Conservation (phyloP, 2,797 vertebrate genomes). For the Xenops minutus region DNA sequence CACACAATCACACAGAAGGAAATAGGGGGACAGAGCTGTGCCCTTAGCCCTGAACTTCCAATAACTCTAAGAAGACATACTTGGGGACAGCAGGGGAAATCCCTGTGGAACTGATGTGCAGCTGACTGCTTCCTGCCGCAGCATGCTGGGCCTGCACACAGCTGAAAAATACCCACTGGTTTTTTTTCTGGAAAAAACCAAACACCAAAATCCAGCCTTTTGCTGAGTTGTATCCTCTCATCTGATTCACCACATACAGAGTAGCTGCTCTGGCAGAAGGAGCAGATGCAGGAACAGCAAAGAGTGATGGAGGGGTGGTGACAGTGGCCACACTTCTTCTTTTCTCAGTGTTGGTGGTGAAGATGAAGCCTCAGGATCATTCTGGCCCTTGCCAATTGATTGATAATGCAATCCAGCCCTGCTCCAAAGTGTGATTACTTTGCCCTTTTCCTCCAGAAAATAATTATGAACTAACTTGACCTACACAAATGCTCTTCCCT, state of each 20-base stretch:
- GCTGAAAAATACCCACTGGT: background rate
- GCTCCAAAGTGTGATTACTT: background rate
- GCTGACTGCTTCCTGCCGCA: background rate
- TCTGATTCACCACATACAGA: background rate
- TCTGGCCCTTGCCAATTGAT: background rate
- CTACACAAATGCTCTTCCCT: background rate
- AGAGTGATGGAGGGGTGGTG: background rate
- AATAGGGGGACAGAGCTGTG: background rate
- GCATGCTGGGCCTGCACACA: fast-evolving
- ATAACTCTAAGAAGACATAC: fast-evolving
- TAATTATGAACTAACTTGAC: background rate
- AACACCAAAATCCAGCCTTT: background rate
- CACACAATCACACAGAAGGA: background rate
- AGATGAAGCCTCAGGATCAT: background rate
- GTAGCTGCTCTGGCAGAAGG: background rate
- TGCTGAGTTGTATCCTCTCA: background rate
- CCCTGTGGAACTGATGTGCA: no score
- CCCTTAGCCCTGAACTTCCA: background rate
- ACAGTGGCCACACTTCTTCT: background rate
- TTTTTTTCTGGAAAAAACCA: background rate
- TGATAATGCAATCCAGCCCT: background rate
- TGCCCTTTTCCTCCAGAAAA: background rate
- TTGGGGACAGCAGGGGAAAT: background rate
- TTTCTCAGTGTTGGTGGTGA: background rate
- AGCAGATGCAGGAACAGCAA: background rate